Conservation (phyloP, 2,888 invertebrate species). For the Myopa tessellatipennis region DNA sequence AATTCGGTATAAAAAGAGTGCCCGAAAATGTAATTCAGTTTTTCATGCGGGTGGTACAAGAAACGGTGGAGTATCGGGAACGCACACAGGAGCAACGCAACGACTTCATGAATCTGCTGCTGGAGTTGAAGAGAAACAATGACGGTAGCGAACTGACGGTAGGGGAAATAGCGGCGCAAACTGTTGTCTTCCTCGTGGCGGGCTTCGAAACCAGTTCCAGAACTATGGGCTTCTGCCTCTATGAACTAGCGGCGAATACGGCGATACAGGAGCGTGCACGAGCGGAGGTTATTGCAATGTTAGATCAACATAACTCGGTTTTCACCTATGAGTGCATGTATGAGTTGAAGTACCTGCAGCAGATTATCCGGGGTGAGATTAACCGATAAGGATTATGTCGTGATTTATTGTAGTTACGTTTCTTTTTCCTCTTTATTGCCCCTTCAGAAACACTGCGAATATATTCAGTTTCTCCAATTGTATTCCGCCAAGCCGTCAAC, state of each 20-base stretch:
- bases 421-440: neutral
- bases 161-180: slow-evolving; percentile 71
- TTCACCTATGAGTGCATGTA: slow-evolving; percentile 57
- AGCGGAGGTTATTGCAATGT: slow-evolving; percentile 53
- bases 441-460: slow-evolving; percentile 68
- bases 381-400: neutral
- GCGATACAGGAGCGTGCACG: slow-evolving; percentile 56
- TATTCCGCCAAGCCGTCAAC: slow-evolving; percentile 60
- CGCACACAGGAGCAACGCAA: slow-evolving; percentile 64
- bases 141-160: slow-evolving; percentile 61
- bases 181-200: slow-evolving; percentile 71
- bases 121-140: slow-evolving; percentile 65
- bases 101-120: slow-evolving; percentile 70
- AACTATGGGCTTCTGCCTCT: slow-evolving; percentile 67
- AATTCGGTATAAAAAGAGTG: slow-evolving; percentile 51
- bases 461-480: slow-evolving; percentile 66
- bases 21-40: slow-evolving; percentile 56
- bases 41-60: slow-evolving; percentile 60
- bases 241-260: slow-evolving; percentile 56
- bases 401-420: neutral
- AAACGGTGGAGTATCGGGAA: slow-evolving; percentile 66
- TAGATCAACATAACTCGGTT: slow-evolving; percentile 50
- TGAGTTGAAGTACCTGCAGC: slow-evolving; percentile 57
- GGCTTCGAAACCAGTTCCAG: slow-evolving; percentile 72
- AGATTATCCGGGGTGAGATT: slow-evolving; percentile 56